These are phyloP conservation scores for Metopia argyrocephala DNA, from an alignment of 2,888 invertebrate species.

Conservation along the genomic window DNA sequence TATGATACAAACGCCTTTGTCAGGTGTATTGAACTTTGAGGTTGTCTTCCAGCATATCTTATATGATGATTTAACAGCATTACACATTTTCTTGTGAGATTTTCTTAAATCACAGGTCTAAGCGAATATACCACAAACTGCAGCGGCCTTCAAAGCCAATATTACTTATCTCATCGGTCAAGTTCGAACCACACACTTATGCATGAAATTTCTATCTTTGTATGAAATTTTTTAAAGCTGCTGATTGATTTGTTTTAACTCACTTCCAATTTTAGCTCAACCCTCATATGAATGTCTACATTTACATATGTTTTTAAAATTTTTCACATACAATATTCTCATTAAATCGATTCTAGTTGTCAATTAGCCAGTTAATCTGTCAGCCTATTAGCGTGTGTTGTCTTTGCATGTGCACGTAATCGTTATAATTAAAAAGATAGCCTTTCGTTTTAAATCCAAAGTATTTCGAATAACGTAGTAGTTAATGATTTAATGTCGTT, in stretches of 20 bases:
- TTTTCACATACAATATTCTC: conserved; percentile 32
- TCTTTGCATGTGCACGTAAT: neutral
- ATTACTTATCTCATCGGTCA: too few relatives aligned
- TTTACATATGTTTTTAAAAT: conserved; percentile 9
- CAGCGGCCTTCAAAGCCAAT: too few relatives aligned
- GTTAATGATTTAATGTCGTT: conserved; percentile 49
- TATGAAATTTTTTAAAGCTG: too few relatives aligned
- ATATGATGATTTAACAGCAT: too few relatives aligned
- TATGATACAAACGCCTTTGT: too few relatives aligned
- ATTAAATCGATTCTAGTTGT: conserved; percentile 33
- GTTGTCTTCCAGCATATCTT: too few relatives aligned
- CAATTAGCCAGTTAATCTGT: conserved; percentile 15
- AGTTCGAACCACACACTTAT: too few relatives aligned
- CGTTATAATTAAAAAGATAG: neutral
- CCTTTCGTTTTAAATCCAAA: conserved; percentile 21
- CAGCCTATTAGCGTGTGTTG: neutral
- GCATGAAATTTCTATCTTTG: too few relatives aligned
- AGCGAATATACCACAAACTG: too few relatives aligned
- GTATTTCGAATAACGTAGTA: conserved; percentile 12
- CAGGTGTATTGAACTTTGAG: too few relatives aligned
- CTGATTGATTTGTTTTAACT: neutral
- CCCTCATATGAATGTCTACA: neutral
- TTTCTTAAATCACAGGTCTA: too few relatives aligned
- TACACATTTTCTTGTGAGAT: too few relatives aligned
- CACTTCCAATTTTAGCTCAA: neutral